Percentiles rank a stretch among this genome's conserved stretches.
These are phyloP conservation scores for Nemurella pictetii DNA, from an alignment of 2,888 invertebrate genomes.

Conservation along the genomic window DNA sequence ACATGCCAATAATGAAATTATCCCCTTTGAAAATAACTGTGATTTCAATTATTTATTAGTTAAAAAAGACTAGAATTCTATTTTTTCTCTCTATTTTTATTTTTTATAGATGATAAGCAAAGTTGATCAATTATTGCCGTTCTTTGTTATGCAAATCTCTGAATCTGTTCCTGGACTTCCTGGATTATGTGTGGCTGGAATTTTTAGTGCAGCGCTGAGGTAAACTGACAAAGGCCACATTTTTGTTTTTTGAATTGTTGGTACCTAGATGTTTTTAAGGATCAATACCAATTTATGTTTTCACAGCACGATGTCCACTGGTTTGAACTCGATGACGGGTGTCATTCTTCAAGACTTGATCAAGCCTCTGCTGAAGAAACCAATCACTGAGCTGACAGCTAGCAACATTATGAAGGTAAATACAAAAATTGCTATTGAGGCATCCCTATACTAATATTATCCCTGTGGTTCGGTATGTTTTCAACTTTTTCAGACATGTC, in stretches of 20 bases:
- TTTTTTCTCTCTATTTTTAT: not conserved
- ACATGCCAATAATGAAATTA: too few species aligned
- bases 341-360: conserved; percentile 79
- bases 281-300: too few species aligned
- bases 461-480: too few species aligned
- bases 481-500: too few species aligned
- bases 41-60: too few species aligned
- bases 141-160: conserved; percentile 80
- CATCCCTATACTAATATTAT: too few species aligned
- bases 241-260: not conserved
- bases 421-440: too few species aligned
- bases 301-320: conserved; percentile 74
- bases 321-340: conserved; percentile 78
- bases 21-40: too few species aligned
- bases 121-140: conserved; percentile 75
- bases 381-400: conserved; percentile 65
- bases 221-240: conserved; percentile 47
- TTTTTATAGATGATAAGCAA: conserved; percentile 59
- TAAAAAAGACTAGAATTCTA: too few species aligned
- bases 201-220: conserved; percentile 87
- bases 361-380: conserved; percentile 66
- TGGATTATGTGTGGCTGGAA: conserved; percentile 82
- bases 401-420: conserved; percentile 71
- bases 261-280: too few species aligned
- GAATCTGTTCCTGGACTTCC: conserved; percentile 75